Evolutionary conservation across 1,140 invertebrate genomes (phyloP).

Genomic region (Nephila pilipes): DNA sequence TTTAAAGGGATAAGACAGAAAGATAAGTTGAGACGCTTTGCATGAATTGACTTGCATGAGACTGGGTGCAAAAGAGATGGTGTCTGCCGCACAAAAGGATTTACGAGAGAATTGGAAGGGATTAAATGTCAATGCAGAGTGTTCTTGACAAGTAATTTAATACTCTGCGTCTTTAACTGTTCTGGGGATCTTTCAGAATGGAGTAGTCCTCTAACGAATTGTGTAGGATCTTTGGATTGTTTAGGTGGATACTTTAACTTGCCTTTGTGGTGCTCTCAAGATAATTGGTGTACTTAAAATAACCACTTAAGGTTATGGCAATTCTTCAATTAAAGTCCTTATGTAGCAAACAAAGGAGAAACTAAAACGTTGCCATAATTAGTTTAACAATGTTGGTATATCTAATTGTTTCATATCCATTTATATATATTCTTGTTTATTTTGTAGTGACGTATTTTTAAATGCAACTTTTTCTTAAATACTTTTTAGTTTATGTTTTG

Average conservation of each 20-base stretch:
- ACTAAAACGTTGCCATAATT: too few species aligned
- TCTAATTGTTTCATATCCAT: too few species aligned
- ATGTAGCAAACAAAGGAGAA: too few species aligned
- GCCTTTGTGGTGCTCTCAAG: too few species aligned
- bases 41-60: neutral
- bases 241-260: neutral
- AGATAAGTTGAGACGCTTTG: neutral
- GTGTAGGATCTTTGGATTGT: neutral
- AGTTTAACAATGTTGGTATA: too few species aligned
- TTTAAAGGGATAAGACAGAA: neutral
- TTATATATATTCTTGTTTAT: too few species aligned
- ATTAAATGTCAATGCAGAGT: neutral
- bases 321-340: too few species aligned
- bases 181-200: neutral
- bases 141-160: slow-evolving; percentile 12
- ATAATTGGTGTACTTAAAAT: too few species aligned
- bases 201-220: neutral
- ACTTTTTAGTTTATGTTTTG: too few species aligned
- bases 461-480: too few species aligned
- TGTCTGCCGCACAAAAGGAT: neutral
- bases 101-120: neutral
- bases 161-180: neutral
- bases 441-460: too few species aligned
- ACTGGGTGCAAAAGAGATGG: neutral
- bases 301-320: too few species aligned